These are phyloP conservation scores for Jaculus jaculus DNA, from an alignment of 2,113 vertebrate species.

Conservation along the genomic window DNA sequence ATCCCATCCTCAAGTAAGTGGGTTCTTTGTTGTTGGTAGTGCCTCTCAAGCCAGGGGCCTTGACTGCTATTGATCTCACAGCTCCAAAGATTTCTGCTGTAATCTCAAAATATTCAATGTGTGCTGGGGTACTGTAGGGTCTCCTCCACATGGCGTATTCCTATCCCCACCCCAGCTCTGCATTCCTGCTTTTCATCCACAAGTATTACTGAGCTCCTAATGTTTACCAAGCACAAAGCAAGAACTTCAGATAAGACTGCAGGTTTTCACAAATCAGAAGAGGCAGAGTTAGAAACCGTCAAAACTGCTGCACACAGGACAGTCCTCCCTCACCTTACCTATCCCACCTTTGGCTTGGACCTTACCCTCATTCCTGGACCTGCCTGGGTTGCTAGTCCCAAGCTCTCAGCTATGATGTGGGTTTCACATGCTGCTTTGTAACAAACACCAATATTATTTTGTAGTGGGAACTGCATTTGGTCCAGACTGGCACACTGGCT, in stretches of 20 bases:
- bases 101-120: not conserved
- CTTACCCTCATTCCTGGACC: not conserved
- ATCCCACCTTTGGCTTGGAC: not conserved
- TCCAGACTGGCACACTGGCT: not conserved
- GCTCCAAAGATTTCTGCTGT: slow-evolving; percentile 19
- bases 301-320: not conserved
- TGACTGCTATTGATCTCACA: not conserved
- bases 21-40: slow-evolving; percentile 56
- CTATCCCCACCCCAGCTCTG: not conserved
- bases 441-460: not conserved
- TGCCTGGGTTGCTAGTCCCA: not conserved
- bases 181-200: not conserved
- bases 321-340: not conserved
- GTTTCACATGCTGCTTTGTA: slow-evolving; percentile 3
- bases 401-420: not conserved
- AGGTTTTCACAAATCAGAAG: slow-evolving; percentile 1
- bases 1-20: not conserved
- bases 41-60: not conserved
- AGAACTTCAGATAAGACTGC: not conserved
- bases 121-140: not conserved
- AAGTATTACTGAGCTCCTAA: not conserved
- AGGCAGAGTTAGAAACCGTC: not conserved
- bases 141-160: not conserved
- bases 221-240: not conserved
- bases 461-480: not conserved